phyloP scores from a whole-genome alignment of 92 coral and sea anemone genomes.

The Isaurus tuberculatus region DNA sequence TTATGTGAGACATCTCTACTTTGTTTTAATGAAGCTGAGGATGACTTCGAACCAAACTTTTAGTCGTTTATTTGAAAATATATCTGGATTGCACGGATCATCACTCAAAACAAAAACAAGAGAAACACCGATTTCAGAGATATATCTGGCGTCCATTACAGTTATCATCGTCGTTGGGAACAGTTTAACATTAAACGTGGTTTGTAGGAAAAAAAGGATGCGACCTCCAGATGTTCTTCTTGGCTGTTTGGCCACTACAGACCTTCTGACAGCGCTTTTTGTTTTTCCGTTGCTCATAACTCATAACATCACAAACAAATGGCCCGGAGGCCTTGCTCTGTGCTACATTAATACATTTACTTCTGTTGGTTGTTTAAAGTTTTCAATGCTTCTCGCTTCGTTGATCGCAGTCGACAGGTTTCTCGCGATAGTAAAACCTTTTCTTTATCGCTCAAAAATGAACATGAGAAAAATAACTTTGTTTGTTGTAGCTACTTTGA shows the following conservation, averaged over 20 bases:
- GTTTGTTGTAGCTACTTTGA: slow-evolving; percentile 35
- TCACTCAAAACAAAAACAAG: not conserved
- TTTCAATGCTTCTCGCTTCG: slow-evolving; percentile 66
- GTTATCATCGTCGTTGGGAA: slow-evolving; percentile 56
- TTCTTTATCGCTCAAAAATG: slow-evolving; percentile 69
- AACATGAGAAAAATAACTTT: slow-evolving; percentile 48
- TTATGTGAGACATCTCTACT: not conserved
- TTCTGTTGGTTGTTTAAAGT: slow-evolving; percentile 59
- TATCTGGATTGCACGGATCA: slow-evolving; percentile 2
- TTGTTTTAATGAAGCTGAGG: not conserved
- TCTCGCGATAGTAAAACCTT: slow-evolving; percentile 70
- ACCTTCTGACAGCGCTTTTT: slow-evolving; percentile 60
- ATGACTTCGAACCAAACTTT: slow-evolving; percentile 39
- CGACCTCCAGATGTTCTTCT: slow-evolving; percentile 70
- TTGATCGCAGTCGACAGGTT: slow-evolving; percentile 68
- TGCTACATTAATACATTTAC: slow-evolving; percentile 56
- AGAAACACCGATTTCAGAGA: slow-evolving; percentile 45
- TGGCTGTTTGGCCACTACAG: slow-evolving; percentile 57
- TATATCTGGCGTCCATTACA: slow-evolving; percentile 64
- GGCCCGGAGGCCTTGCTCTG: slow-evolving; percentile 60
- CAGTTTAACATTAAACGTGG: slow-evolving; percentile 55
- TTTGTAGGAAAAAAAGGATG: slow-evolving; percentile 59
- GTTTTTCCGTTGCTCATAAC: slow-evolving; percentile 56
- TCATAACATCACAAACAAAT: slow-evolving; percentile 35
- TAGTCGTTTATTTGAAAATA: not conserved